These are phyloP conservation scores for Poeciliopsis paucimaculata DNA, from an alignment of 2,797 vertebrate genomes.

Conservation along the genomic window DNA sequence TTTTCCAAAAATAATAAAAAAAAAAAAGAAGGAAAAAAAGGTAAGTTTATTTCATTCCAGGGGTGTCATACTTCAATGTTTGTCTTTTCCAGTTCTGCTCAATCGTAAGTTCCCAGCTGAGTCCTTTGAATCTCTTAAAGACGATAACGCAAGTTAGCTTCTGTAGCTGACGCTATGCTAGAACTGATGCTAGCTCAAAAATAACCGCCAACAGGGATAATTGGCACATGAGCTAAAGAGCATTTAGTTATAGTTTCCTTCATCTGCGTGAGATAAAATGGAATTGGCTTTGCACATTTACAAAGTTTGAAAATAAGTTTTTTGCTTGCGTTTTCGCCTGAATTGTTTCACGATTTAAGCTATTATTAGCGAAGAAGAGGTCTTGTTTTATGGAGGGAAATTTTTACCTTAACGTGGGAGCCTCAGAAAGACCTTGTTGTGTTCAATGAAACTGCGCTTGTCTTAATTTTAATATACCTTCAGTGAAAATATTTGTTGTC, in stretches of 20 bases:
- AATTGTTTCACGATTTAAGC: background rate
- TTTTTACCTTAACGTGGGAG: background rate
- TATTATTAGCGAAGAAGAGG: background rate
- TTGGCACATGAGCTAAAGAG: too few relatives aligned
- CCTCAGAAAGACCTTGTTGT: background rate
- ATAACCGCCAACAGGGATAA: background rate
- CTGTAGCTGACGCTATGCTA: background rate
- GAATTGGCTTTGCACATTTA: background rate
- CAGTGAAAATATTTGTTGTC: background rate
- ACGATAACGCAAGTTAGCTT: background rate
- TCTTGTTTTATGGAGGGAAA: background rate
- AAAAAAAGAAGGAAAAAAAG: background rate
- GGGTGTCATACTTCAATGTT: background rate
- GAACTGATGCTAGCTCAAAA: background rate
- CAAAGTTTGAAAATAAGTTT: background rate
- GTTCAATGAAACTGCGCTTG: background rate
- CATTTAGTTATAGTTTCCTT: background rate
- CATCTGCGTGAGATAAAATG: background rate
- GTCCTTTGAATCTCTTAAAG: background rate
- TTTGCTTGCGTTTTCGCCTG: background rate
- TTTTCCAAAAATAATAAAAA: background rate
- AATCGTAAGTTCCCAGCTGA: background rate
- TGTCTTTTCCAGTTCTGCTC: background rate
- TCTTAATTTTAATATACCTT: background rate
- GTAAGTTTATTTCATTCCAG: background rate